Evolutionary conservation across 2,113 vertebrate species (phyloP).

Genomic region (Cyprinodon tularosa): DNA sequence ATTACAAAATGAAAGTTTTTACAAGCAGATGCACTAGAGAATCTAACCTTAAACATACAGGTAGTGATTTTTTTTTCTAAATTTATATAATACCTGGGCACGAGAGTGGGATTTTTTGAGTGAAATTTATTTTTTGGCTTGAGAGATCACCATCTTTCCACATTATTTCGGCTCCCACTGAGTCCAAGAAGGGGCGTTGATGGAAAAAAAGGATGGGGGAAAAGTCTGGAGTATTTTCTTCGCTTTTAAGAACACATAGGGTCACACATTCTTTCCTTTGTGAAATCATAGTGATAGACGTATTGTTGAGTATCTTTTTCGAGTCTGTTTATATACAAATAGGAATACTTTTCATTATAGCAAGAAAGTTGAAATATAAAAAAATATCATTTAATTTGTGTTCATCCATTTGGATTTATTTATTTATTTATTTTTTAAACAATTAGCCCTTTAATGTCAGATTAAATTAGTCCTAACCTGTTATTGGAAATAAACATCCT

Average conservation of each 20-base stretch:
- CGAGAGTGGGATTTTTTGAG: slow-evolving; percentile 31
- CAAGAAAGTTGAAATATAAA: neutral
- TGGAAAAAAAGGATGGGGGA: slow-evolving; percentile 64
- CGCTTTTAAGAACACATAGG: slow-evolving; percentile 59
- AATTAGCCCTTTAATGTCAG: neutral
- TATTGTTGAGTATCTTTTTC: slow-evolving; percentile 1
- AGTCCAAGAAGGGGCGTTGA: slow-evolving; percentile 67
- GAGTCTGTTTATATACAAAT: slow-evolving; percentile 6
- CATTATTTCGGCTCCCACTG: slow-evolving; percentile 70
- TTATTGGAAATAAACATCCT: no score
- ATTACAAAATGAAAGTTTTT: slow-evolving; percentile 16
- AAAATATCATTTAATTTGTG: no score
- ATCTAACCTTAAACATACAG: neutral
- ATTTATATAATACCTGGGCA: slow-evolving; percentile 25
- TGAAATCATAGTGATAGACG: slow-evolving; percentile 10
- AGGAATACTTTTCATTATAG: neutral
- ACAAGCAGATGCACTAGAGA: slow-evolving; percentile 1
- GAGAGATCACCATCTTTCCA: slow-evolving; percentile 76
- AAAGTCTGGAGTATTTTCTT: slow-evolving; percentile 47
- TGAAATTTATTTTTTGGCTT: slow-evolving; percentile 57
- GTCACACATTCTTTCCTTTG: slow-evolving; percentile 54
- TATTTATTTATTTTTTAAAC: no score
- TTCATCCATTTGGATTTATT: no score
- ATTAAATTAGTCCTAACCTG: neutral
- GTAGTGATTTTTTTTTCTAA: slow-evolving; percentile 1